phyloP scores from a whole-genome alignment of 2,113 vertebrate genomes.

The Lucifuga dentata region DNA sequence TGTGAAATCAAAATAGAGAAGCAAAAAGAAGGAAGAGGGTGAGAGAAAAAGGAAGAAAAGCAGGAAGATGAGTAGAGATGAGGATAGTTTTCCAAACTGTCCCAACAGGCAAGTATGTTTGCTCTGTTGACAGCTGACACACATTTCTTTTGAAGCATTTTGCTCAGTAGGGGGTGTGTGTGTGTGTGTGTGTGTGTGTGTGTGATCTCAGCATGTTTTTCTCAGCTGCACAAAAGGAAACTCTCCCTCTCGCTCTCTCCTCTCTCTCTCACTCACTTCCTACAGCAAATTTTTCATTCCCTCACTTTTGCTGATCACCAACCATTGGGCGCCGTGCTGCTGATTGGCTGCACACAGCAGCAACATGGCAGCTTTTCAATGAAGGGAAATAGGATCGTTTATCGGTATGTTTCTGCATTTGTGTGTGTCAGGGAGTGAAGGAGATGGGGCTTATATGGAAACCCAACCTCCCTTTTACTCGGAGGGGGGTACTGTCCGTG shows the following conservation, averaged over 20 bases:
- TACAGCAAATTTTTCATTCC: neutral
- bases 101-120: conserved; percentile 18
- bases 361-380: no score
- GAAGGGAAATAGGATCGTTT: no score
- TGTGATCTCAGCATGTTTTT: conserved; percentile 9
- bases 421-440: no score
- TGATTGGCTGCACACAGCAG: neutral
- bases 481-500: neutral
- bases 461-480: no score
- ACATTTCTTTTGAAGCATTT: conserved; percentile 22
- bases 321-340: neutral
- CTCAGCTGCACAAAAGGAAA: conserved; percentile 28
- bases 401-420: no score
- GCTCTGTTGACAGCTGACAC: conserved; percentile 38
- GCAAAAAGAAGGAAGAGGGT: neutral
- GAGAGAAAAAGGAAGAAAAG: neutral
- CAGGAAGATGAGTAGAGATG: neutral
- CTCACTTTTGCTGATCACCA: neutral
- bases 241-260: neutral
- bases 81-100: neutral
- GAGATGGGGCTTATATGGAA: no score
- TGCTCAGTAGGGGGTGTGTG: conserved; percentile 9
- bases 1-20: neutral
- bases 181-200: conserved; percentile 19
- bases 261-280: no score